Evolutionary conservation across 2,797 vertebrate species (phyloP).

Genomic region (Bradypodion ventrale): DNA sequence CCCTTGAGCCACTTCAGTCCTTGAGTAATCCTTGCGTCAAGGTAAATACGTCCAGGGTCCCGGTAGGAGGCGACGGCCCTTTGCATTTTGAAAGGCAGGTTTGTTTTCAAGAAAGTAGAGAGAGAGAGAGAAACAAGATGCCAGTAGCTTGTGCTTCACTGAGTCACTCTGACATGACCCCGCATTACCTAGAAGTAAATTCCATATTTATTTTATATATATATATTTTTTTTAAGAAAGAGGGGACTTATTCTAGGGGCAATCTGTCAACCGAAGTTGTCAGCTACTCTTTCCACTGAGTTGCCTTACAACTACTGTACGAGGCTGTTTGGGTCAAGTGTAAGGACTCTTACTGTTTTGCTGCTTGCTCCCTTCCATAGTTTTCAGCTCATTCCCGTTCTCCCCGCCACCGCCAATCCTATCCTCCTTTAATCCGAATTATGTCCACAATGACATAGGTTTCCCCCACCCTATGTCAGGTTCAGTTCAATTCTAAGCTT

Average conservation of each 20-base stretch:
- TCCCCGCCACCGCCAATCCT: slow-evolving; percentile 53
- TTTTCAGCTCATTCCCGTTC: slow-evolving; percentile 52
- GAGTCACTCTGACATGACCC: not conserved
- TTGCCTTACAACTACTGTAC: not conserved
- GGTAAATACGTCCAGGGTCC: not conserved
- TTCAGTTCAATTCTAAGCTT: not conserved
- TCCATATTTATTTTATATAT: no score
- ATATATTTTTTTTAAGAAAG: no score
- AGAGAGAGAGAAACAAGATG: no score
- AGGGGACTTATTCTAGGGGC: not conserved
- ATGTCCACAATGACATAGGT: slow-evolving; percentile 27
- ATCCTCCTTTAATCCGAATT: slow-evolving; percentile 54
- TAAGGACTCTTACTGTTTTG: slow-evolving; percentile 40
- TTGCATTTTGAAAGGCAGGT: no score
- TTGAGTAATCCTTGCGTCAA: not conserved
- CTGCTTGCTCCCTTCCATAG: slow-evolving; percentile 49
- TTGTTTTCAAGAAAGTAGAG: not conserved
- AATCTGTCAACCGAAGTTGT: not conserved
- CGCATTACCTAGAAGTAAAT: not conserved
- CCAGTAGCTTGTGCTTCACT: not conserved
- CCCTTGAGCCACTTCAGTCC: no score
- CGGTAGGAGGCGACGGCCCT: not conserved
- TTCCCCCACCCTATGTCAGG: not conserved
- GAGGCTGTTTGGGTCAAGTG: slow-evolving; percentile 24
- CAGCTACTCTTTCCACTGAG: not conserved